Evolutionary conservation across 1,140 invertebrate genomes (phyloP).

Genomic region (Zaprionus kolodkinae): DNA sequence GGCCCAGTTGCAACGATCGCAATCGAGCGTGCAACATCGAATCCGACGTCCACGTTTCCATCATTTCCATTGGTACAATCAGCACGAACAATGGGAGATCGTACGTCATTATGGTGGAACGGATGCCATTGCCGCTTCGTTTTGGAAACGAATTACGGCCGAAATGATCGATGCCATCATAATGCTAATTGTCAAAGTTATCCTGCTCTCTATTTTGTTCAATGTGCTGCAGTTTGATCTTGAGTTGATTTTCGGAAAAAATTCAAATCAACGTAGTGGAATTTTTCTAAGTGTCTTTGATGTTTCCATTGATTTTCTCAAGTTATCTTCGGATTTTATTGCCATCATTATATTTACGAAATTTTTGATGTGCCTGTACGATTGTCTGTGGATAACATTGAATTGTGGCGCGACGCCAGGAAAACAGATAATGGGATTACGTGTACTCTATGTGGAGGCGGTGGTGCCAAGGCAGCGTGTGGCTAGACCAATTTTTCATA

Average conservation of each 20-base stretch:
- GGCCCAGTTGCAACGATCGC: not conserved
- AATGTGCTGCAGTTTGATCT: constrained; percentile 86
- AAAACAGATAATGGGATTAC: constrained; percentile 91
- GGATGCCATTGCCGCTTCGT: constrained; percentile 4
- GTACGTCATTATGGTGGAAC: not conserved
- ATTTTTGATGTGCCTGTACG: constrained; percentile 53
- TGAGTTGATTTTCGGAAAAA: constrained; percentile 31
- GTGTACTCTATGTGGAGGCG: constrained; percentile 90
- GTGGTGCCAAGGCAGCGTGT: constrained; percentile 84
- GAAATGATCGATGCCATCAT: constrained; percentile 80
- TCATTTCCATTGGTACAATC: not conserved
- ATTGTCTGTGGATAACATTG: constrained; percentile 79
- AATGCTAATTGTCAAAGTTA: constrained; percentile 92
- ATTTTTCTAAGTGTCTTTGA: constrained; percentile 22
- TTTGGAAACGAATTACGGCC: constrained; percentile 23
- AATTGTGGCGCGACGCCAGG: constrained; percentile 93
- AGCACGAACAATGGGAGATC: not conserved
- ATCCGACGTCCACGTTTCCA: not conserved
- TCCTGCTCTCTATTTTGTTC: constrained; percentile 89
- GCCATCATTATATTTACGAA: constrained; percentile 48
- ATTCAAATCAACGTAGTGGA: constrained; percentile 35
- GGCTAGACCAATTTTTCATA: constrained; percentile 7
- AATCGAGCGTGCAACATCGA: not conserved
- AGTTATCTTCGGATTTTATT: constrained; percentile 43
- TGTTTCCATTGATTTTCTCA: constrained; percentile 37